phyloP scores from a whole-genome alignment of 1,140 invertebrate genomes.

The Rhyzopertha dominica region DNA sequence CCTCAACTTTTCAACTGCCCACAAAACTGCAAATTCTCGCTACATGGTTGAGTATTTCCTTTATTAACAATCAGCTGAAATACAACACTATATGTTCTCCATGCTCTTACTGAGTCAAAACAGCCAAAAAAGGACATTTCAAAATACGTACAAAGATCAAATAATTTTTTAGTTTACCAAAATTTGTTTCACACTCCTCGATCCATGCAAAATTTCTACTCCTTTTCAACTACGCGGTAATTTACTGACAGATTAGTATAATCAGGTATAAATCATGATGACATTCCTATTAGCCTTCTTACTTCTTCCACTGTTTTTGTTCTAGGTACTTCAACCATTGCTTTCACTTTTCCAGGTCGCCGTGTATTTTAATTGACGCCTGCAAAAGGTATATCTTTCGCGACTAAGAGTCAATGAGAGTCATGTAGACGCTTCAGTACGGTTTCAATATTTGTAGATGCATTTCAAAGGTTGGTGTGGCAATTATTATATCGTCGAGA shows the following conservation, averaged over 20 bases:
- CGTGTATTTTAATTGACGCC: slow-evolving; percentile 25
- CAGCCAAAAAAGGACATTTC: slow-evolving; percentile 26
- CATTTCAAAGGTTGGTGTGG: slow-evolving; percentile 26
- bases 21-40: slow-evolving; percentile 47
- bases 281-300: slow-evolving; percentile 39
- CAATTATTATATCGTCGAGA: slow-evolving; percentile 38
- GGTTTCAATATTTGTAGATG: slow-evolving; percentile 26
- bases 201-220: slow-evolving; percentile 23
- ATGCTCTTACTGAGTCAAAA: slow-evolving; percentile 27
- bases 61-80: slow-evolving; percentile 42
- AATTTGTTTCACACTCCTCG: slow-evolving; percentile 3
- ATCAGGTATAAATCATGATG: slow-evolving; percentile 44
- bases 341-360: slow-evolving; percentile 41
- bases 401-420: too few relatives aligned
- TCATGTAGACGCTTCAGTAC: slow-evolving; percentile 24
- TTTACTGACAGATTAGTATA: slow-evolving; percentile 36
- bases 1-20: slow-evolving; percentile 44
- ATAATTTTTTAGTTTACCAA: slow-evolving; percentile 1
- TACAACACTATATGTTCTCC: slow-evolving; percentile 41
- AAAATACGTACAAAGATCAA: slow-evolving; percentile 17
- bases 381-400: slow-evolving; percentile 31
- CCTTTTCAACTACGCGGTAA: slow-evolving; percentile 37
- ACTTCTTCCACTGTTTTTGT: slow-evolving; percentile 41
- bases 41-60: slow-evolving; percentile 47
- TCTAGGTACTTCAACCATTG: slow-evolving; percentile 40